phyloP scores from a whole-genome alignment of 2,113 vertebrate genomes.

The Globicephala melas region DNA sequence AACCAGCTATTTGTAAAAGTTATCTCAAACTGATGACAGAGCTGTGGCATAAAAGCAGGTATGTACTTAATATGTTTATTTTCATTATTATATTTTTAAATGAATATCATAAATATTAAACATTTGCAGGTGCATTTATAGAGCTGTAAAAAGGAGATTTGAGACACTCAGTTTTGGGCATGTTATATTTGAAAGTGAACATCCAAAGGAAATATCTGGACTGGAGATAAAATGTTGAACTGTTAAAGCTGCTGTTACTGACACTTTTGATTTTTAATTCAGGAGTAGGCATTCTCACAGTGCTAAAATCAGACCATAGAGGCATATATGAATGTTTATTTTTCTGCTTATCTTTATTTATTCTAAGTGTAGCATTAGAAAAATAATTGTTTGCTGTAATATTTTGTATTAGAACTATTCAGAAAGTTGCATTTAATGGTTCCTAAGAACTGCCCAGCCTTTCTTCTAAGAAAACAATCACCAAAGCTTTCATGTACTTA shows the following conservation, averaged over 20 bases:
- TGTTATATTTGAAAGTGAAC: background rate
- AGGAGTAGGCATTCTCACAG: background rate
- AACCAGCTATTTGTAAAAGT: conserved; percentile 97
- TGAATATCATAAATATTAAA: background rate
- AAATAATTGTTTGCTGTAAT: background rate
- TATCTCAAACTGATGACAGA: conserved; percentile 98
- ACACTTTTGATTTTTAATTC: background rate
- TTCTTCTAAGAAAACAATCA: background rate
- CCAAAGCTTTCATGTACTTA: background rate
- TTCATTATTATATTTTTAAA: background rate
- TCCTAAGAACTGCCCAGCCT: background rate
- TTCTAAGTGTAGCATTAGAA: background rate
- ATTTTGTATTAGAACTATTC: background rate
- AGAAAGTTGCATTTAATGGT: background rate
- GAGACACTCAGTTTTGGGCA: background rate
- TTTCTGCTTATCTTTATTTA: background rate
- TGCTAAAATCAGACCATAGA: background rate
- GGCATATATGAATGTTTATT: background rate
- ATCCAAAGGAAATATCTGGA: background rate
- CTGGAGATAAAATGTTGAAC: background rate
- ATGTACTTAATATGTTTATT: background rate
- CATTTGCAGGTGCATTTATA: background rate
- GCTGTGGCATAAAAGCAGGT: conserved; percentile 99
- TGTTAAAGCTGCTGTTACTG: background rate
- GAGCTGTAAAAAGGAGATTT: background rate